Percentiles rank a stretch among this genome's conserved stretches.
phyloP scores from a whole-genome alignment of 2,113 vertebrate species.

The Eubucco bourcierii region DNA sequence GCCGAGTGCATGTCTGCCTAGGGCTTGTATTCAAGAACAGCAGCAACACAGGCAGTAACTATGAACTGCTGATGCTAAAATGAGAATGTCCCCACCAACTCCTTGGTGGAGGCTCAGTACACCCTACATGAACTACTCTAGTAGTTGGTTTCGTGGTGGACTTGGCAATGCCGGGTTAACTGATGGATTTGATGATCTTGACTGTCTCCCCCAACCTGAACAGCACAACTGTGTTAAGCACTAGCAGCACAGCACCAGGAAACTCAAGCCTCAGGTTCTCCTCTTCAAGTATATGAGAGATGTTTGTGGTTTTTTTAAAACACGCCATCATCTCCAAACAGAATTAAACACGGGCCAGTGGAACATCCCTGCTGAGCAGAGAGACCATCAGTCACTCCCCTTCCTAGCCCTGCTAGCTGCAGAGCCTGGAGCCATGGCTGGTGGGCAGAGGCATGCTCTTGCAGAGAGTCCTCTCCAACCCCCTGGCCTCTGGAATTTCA shows the following conservation, averaged over 20 bases:
- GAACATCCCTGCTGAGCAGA: neutral
- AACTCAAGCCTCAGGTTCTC: neutral
- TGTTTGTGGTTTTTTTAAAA: neutral
- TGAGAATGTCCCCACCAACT: neutral
- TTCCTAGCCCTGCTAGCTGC: accelerated
- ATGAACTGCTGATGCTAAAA: neutral
- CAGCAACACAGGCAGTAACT: neutral
- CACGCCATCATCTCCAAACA: neutral
- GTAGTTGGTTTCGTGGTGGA: neutral
- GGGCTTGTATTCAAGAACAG: accelerated
- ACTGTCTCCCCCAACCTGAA: neutral
- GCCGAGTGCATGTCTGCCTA: accelerated
- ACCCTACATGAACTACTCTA: neutral
- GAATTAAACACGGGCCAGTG: accelerated
- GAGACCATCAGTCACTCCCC: neutral
- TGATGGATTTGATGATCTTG: neutral
- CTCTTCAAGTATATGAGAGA: neutral
- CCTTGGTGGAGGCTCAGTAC: accelerated
- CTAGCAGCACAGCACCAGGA: accelerated
- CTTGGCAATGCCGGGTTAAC: neutral
- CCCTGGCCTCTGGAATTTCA: neutral
- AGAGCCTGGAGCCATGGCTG: neutral
- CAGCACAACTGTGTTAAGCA: accelerated
- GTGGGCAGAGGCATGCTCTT: neutral
- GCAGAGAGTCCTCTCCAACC: neutral